Evolutionary conservation across 2,113 vertebrate species (phyloP).

Genomic region (Pelmatolapia mariae): DNA sequence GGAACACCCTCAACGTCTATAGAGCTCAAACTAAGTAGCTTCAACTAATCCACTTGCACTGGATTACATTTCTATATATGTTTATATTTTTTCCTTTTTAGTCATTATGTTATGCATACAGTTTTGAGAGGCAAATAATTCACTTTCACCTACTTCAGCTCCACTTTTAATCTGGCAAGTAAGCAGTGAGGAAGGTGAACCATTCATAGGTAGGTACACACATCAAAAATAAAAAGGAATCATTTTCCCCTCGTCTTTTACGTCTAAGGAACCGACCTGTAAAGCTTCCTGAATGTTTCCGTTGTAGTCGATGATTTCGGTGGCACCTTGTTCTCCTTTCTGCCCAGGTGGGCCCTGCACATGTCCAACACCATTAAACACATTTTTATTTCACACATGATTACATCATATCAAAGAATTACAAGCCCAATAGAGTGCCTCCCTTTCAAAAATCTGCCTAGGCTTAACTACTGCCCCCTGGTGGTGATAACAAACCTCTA

Average conservation of each 20-base stretch:
- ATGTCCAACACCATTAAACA: background rate
- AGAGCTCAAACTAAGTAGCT: background rate
- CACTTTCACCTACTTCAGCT: background rate
- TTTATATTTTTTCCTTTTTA: background rate
- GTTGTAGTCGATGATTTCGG: conserved; percentile 98
- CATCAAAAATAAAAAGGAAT: background rate
- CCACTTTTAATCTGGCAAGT: background rate
- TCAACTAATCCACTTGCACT: background rate
- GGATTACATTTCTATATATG: background rate
- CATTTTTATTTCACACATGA: background rate
- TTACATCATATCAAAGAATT: background rate
- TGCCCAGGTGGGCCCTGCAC: conserved; percentile 90
- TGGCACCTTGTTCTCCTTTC: conserved; percentile 94
- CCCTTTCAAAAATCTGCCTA: background rate
- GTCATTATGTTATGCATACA: background rate
- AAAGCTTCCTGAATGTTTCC: conserved; percentile 97
- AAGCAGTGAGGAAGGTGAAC: background rate
- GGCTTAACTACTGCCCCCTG: conserved; percentile 19
- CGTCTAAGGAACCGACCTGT: conserved; percentile 73
- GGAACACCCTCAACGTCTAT: background rate
- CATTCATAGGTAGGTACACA: fast-evolving
- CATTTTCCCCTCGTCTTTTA: background rate
- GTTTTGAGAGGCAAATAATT: background rate
- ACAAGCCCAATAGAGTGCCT: background rate
- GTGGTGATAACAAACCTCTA: background rate